Percentiles rank a stretch among this genome's conserved stretches.
Conservation (phyloP, 2,888 invertebrate species). For the Rotaria sp. region DNA sequence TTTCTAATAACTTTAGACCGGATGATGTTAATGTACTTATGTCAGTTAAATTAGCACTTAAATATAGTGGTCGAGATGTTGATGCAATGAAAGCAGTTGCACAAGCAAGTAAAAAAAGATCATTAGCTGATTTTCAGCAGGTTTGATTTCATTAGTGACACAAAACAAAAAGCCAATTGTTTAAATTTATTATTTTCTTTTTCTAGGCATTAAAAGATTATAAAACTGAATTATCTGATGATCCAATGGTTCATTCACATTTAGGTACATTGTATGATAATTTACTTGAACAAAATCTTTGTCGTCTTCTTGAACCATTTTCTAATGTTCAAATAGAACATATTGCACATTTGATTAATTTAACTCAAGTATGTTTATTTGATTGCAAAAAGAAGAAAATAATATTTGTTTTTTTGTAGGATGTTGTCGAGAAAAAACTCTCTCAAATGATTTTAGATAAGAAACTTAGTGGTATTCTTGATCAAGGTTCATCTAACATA, state of each 20-base stretch:
- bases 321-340: slow-evolving; percentile 84
- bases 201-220: slow-evolving; percentile 72
- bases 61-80: slow-evolving; percentile 85
- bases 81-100: slow-evolving; percentile 97
- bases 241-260: slow-evolving; percentile 91
- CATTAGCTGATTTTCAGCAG: slow-evolving; percentile 85
- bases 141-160: slow-evolving; percentile 44
- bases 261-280: slow-evolving; percentile 91
- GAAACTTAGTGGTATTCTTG: slow-evolving; percentile 85
- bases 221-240: slow-evolving; percentile 80
- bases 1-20: slow-evolving; percentile 60
- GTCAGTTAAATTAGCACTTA: slow-evolving; percentile 89
- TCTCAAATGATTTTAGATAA: slow-evolving; percentile 99
- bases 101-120: slow-evolving; percentile 87
- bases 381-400: not conserved
- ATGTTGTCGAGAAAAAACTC: slow-evolving; percentile 90
- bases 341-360: slow-evolving; percentile 79
- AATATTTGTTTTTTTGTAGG: slow-evolving; percentile 57
- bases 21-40: slow-evolving; percentile 90
- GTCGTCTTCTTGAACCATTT: slow-evolving; percentile 95
- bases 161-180: not conserved
- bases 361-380: slow-evolving; percentile 30
- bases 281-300: slow-evolving; percentile 96
- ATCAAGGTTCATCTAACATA: slow-evolving; percentile 93
- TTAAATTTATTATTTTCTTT: slow-evolving; percentile 65